Evolutionary conservation across 2,888 invertebrate species (phyloP), one percentile per base, ranked within the genome.

Genomic region (Aphodius sticticus): DNA sequence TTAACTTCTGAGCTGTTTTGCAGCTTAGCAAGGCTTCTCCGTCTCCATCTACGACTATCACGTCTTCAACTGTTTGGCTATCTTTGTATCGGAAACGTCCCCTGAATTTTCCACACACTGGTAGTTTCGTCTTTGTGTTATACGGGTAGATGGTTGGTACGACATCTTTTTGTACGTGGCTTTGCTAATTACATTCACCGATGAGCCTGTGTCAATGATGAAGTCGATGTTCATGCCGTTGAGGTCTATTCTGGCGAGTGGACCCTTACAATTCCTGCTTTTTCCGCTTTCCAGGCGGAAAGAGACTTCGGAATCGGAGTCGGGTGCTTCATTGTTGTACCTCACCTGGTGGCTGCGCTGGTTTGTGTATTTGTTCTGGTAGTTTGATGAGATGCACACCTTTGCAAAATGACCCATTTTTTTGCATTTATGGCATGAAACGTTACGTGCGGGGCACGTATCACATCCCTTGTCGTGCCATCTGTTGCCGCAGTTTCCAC

Each of bases 331-430:
- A 16, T 12, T 16, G 16, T 35, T 38, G 16, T 7, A n/a, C 14
- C n/a, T 76, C 53, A 38, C 16, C 37, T 12, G 15, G 35, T 74
- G 15, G n/a, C n/a, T n/a, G n/a, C n/a, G n/a, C n/a, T n/a, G n/a
- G n/a, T n/a, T 38, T 76, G 6, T 38, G 15, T 76, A 4, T 6
- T 37, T 75, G 35, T 4, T 76, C 14, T 76, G 16, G 37, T 37
- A 38, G 35, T 76, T 37, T 16, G 38, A 76, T 69, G 81, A 78
- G 70, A 82, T 16, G 69, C 80, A 82, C 12, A 81, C 80, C 14
- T 76, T 76, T 16, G 78, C 79, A 78, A 79, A 82, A 78, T 82
- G 81, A 70, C 81, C 81, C 74, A 12, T 76, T 37, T 81, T 81
- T 0, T 26, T 53, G 77, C 81, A 82, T 16, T 76, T 74, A 16